Evolutionary conservation across 2,888 invertebrate species (phyloP), one percentile per base, ranked within the genome.

Genomic region (Caenorhabditis sp.): DNA sequence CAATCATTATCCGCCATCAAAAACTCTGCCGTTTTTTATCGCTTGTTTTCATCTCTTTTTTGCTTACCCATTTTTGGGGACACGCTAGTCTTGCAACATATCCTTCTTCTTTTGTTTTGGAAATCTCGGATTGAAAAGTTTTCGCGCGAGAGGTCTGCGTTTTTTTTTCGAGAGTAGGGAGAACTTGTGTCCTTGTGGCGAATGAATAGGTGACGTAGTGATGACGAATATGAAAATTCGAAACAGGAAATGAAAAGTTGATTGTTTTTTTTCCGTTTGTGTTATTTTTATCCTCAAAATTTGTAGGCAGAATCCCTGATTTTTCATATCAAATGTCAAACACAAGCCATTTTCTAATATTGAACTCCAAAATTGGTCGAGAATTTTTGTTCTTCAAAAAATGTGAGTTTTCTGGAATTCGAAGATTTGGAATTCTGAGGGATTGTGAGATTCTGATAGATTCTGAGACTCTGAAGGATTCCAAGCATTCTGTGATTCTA

Each of bases 1-100:
- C 38, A 24, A 63, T 73, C 73, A 73, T 73, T 73, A 73, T 73
- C 73, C 51, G 1, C 73, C 73, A 73, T 73, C 73, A 70, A 58
- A 70, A 68, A 70, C 22, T 35, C 38, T 8, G 19, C 31, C 38
- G 7, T 59, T 58, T 79, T 80, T 80, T 80, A 80, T 80, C 79
- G 79, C 64, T 35, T 70, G 54, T 75, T 81, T 75, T 64, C 68
- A 74, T 74, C 80, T 70, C 16, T 14, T 54, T 24, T 35, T n/a
- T n/a, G 14, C n/a, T 31, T 12, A 19, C n/a, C n/a, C n/a, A 7
- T 22, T 54, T 54, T 41, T 35, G 24, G 28, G 26, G 38, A 31
- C 61, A 19, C 38, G 38, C 44, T 54, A 54, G 35, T 31, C 28
- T 44, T 61, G 68, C 74, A 75, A 73, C 73, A 61, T 75, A 75